Conservation (phyloP, 2,888 invertebrate genomes). For the Andrena trimmerana region DNA sequence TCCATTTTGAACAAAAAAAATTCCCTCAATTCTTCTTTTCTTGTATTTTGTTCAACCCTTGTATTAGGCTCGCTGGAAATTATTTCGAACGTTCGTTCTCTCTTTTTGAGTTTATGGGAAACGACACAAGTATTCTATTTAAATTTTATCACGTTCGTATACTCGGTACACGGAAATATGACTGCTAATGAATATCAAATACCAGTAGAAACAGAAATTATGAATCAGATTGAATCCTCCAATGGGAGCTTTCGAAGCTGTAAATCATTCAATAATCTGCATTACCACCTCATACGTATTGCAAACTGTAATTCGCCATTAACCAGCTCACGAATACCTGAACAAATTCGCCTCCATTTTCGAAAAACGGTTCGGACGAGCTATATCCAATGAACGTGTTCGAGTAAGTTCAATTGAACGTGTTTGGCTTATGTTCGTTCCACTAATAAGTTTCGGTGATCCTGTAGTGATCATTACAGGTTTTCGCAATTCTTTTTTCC, state of each 20-base stretch:
- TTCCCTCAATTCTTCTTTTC: neutral
- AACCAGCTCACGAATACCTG: neutral
- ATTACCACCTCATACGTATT: neutral
- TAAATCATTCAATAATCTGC: neutral
- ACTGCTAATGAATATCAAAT: neutral
- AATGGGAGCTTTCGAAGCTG: neutral
- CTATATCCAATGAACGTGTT: neutral
- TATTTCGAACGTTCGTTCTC: no score
- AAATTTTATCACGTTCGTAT: neutral
- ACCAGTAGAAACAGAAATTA: neutral
- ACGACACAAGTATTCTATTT: neutral
- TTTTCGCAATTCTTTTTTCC: neutral
- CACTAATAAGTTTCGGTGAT: neutral
- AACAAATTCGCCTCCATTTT: neutral
- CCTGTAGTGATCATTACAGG: neutral
- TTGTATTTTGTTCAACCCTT: neutral
- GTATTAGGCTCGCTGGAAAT: neutral
- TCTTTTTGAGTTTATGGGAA: neutral
- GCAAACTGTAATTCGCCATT: neutral
- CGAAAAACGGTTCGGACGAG: neutral
- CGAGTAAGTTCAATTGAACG: neutral
- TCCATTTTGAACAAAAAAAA: neutral
- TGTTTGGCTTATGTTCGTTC: neutral
- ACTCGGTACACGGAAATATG: neutral
- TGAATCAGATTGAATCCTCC: neutral